Conservation (phyloP, 2,888 invertebrate species). For the Priocnemis perturbator region DNA sequence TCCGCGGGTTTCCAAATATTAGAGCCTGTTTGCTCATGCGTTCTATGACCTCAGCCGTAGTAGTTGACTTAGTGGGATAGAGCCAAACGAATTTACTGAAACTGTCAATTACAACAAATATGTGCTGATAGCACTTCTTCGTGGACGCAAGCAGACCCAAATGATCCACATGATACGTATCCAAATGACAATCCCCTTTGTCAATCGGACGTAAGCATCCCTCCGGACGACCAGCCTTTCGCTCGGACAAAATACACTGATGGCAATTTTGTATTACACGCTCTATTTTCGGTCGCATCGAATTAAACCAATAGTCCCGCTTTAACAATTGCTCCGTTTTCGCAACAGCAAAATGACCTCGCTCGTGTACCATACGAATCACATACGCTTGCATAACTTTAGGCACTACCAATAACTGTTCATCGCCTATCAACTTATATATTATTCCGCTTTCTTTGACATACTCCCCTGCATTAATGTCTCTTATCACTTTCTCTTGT, state of each 20-base stretch:
- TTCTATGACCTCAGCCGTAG: not conserved
- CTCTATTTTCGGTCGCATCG: not conserved
- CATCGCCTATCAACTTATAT: not conserved
- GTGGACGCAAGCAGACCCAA: not conserved
- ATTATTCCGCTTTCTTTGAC: not conserved
- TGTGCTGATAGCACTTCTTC: not conserved
- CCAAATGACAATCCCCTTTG: not conserved
- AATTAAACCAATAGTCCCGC: slow-evolving; percentile 13
- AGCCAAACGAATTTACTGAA: not conserved
- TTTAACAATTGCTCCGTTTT: slow-evolving; percentile 12
- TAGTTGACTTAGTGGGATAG: not conserved
- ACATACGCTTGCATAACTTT: slow-evolving; percentile 7
- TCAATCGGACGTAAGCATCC: not conserved
- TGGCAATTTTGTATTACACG: not conserved
- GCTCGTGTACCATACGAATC: not conserved
- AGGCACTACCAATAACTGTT: slow-evolving; percentile 6
- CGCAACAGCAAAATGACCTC: slow-evolving; percentile 13
- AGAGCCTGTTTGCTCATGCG: not conserved
- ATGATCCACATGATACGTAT: slow-evolving; percentile 2
- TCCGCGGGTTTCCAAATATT: slow-evolving; percentile 11
- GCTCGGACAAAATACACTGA: not conserved
- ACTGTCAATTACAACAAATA: not conserved
- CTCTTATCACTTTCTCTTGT: too few relatives aligned
- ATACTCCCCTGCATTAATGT: too few relatives aligned
- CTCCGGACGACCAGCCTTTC: not conserved